These are phyloP conservation scores for Lepus oiostolus DNA, from an alignment of 2,797 vertebrate genomes.

Conservation along the genomic window DNA sequence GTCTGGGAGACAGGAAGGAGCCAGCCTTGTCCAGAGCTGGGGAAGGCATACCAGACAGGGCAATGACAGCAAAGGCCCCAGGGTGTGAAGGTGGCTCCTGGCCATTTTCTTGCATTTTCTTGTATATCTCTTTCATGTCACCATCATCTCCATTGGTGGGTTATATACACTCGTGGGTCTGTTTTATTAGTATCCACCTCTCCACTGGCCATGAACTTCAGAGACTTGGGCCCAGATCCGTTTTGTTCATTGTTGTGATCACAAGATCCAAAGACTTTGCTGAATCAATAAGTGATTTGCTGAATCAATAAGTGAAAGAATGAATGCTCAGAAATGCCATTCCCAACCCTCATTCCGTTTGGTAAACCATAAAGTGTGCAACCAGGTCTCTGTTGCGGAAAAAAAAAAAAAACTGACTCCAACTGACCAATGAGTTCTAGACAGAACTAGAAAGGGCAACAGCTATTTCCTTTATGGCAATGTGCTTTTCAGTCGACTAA, in stretches of 20 bases:
- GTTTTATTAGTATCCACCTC: not conserved
- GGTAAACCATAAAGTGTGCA: not conserved
- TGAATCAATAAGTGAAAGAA: not conserved
- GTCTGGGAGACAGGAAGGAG: not conserved
- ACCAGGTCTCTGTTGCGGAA: not conserved
- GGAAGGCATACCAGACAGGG: not conserved
- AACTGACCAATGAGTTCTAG: not conserved
- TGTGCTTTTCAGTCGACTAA: not conserved
- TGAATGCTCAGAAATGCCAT: not conserved
- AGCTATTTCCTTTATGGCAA: accelerated
- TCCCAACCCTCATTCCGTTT: not conserved
- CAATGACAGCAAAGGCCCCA: not conserved
- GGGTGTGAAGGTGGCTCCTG: not conserved
- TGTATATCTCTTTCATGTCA: not conserved
- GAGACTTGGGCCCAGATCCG: too few species aligned
- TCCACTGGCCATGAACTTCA: not conserved
- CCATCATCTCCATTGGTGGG: not conserved
- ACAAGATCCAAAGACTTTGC: not conserved
- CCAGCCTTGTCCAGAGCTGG: not conserved
- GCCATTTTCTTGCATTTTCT: not conserved
- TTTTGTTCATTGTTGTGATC: not conserved
- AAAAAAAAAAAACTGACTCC: not conserved
- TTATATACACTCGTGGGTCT: not conserved
- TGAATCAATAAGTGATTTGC: not conserved
- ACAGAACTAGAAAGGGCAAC: not conserved